Evolutionary conservation across 2,888 invertebrate species (phyloP), one percentile per base, ranked within the genome.

Genomic region (Yponomeuta sedellus): DNA sequence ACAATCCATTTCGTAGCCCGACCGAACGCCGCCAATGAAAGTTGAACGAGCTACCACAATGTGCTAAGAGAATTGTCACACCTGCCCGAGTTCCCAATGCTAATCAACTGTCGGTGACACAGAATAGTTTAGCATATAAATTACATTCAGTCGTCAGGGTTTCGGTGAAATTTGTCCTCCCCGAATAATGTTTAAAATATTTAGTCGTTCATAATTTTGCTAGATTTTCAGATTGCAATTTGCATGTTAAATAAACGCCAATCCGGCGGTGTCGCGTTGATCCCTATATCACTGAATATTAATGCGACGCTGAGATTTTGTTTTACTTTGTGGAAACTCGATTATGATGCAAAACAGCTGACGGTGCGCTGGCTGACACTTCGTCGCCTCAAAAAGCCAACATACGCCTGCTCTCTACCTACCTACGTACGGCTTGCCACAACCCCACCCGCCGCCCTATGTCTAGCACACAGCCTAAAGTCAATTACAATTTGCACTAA

Each of bases 181-280:
- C 83, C 81, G 87, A 86, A 89, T 88, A 85, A 89, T 84, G 83
- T 77, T 72, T 81, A 85, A 86, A 88, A 87, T 90, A 88, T 90
- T 88, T 88, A 87, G 86, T 85, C 80, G 82, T 83, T 83, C 81
- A 86, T 82, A 87, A 87, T 88, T 86, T 87, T 80, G 84, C 85
- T 86, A 88, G 86, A 89, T 89, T 88, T 87, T 87, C 86, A 85
- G 79, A 87, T 87, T 87, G 88, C 88, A 90, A 90, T 90, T 90
- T 91, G 88, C 90, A 91, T 91, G 89, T 88, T 89, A 88, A 88
- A 86, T 89, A 88, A 88, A 86, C 87, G 88, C 88, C 90, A 88
- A 90, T 86, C 85, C 81, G 79, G 72, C 78, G 82, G 81, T 82
- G 83, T 85, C 88, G 88, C 90, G 89, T 86, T 79, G 82, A 82